These are phyloP conservation scores for Callimorpha dominula DNA, from an alignment of 2,888 invertebrate genomes.

Conservation along the genomic window DNA sequence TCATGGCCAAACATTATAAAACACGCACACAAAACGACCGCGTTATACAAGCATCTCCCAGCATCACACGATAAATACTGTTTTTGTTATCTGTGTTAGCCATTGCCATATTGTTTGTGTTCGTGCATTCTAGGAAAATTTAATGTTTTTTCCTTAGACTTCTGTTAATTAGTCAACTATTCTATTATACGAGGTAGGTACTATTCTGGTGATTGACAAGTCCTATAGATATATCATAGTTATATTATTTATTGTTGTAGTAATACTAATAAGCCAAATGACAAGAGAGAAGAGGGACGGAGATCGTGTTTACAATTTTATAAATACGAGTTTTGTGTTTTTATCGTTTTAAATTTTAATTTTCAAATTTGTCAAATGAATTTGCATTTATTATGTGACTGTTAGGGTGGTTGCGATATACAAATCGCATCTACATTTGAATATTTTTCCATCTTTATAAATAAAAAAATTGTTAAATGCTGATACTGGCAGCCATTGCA, in stretches of 20 bases:
- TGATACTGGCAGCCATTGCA: no score
- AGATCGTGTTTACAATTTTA: no score
- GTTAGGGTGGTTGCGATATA: no score
- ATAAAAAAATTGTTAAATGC: no score
- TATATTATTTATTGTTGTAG: background rate
- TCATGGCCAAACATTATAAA: conserved; percentile 39
- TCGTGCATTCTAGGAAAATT: background rate
- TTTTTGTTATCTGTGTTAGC: background rate
- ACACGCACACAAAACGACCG: background rate
- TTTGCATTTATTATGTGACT: no score
- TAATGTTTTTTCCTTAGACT: background rate
- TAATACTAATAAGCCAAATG: background rate
- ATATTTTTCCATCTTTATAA: no score
- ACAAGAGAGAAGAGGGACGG: background rate
- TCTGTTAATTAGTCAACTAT: background rate
- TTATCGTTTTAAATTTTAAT: no score
- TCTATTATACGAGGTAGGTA: background rate
- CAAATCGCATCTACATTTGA: no score
- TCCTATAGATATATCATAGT: background rate
- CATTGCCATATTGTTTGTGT: background rate
- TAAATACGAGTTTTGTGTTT: no score
- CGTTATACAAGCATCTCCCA: conserved; percentile 5
- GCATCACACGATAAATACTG: conserved; percentile 5
- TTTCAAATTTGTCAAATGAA: no score
- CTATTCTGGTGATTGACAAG: background rate